Base-by-base conservation (phyloP, 2,113 vertebrate species). In the Notothenia coriiceps region DNA sequence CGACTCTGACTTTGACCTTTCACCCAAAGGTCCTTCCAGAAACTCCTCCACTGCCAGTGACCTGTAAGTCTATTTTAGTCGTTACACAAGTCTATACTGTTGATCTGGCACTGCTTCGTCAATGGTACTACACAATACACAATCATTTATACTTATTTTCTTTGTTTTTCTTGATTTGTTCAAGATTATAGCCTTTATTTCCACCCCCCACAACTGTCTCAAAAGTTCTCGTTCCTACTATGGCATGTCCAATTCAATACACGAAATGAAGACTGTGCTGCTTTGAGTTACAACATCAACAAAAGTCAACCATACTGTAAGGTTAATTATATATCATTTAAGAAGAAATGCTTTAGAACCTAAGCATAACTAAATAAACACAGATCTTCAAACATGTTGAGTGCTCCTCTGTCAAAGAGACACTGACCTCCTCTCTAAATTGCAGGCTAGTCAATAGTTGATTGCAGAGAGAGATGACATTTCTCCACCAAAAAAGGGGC, bases 1-100 rank as follows among this genome's bases (percentile, higher is more conserved):
- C 0, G 97, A 98, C 92, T 98, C 97, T 0, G 97, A 98, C 93
- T 97, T 96, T 3, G 97, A 98, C 86, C 95, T 98, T 60, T 97
- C 97, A 1, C 96, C 97, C 0, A 98, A 97, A 86, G 92, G 94
- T 87, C 95, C 96, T 83, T 97, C 97, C 85, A 93, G 96, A 86
- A 98, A 97, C 90, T 96, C 97, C 10, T 98, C 98, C 14, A 93
- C 93, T 1, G 95, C 96, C 91, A 97, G 96, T 1, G 97, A 99
- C 90, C 89, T 97, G 98, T 99, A 91, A 97, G 97, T 95, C 20
- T 2, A 70, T 43, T 11, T 43, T 33, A 20, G 1, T n/a, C 10
- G 20, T 35, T 35, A 10, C 18, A 18, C 14, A 1, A n/a, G 25
- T 67, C 3, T 0, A 47, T 10, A 35, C 46, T 46, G 51, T 29